A percentile compares a stretch with the other conserved stretches of the same genome.
These are phyloP conservation scores for Colistium nudipinnis DNA, from an alignment of 2,113 vertebrate genomes.

Conservation along the genomic window DNA sequence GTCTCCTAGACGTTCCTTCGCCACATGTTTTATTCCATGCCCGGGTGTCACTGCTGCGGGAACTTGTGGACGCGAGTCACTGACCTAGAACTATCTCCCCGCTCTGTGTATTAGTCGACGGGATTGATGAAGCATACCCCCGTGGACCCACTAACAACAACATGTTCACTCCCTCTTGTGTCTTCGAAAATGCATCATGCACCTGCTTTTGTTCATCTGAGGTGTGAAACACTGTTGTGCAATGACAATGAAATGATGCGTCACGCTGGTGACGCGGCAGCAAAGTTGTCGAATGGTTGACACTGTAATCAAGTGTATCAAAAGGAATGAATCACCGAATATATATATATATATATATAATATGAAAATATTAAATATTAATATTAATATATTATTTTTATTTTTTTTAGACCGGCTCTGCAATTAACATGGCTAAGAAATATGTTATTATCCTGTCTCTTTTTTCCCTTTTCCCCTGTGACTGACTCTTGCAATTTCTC, in stretches of 20 bases:
- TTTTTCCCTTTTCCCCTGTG: too few species aligned
- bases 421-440: too few species aligned
- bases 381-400: too few species aligned
- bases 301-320: too few species aligned
- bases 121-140: not conserved
- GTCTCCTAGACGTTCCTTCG: not conserved
- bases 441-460: too few species aligned
- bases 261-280: too few species aligned
- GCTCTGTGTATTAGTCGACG: not conserved
- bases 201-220: not conserved
- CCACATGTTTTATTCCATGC: not conserved
- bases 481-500: too few species aligned
- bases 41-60: not conserved
- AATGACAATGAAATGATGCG: not conserved
- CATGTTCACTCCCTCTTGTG: not conserved
- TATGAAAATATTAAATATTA: too few species aligned
- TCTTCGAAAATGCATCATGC: not conserved
- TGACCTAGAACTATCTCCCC: slow-evolving; percentile 7
- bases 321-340: too few species aligned
- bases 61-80: not conserved
- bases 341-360: too few species aligned
- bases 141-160: not conserved
- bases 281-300: too few species aligned
- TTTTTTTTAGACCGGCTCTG: too few species aligned
- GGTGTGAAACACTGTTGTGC: not conserved